Evolutionary conservation across 2,888 invertebrate species (phyloP).

Genomic region (Pandemis corylana): DNA sequence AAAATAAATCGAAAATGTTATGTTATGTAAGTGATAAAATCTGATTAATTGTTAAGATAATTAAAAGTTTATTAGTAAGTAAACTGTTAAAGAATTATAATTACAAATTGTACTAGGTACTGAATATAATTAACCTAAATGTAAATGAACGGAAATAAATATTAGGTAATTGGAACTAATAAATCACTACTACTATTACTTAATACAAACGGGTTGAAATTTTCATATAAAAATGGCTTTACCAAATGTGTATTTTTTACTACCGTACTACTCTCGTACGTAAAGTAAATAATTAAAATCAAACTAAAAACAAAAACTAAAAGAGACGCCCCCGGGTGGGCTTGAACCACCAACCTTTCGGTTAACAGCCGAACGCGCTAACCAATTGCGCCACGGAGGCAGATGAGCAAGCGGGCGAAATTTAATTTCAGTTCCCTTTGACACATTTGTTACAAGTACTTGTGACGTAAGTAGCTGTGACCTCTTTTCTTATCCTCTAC

Average conservation of each 20-base stretch:
- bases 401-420: constrained; percentile 51
- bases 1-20: background rate
- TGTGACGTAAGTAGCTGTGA: constrained; percentile 2
- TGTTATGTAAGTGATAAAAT: background rate
- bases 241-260: no score
- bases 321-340: constrained; percentile 94
- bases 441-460: constrained; percentile 16
- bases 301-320: constrained; percentile 22
- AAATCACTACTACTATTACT: no score
- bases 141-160: no score
- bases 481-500: background rate
- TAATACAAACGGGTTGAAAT: no score
- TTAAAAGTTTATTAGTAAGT: no score
- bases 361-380: constrained; percentile 99
- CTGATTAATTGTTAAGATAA: background rate
- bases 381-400: constrained; percentile 88
- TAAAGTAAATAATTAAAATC: background rate
- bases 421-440: constrained; percentile 46
- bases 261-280: no score
- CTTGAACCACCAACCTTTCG: constrained; percentile 99
- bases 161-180: no score
- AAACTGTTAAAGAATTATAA: background rate
- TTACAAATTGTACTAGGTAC: no score
- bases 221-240: no score
- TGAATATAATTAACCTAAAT: no score